Conservation (phyloP, 1,140 invertebrate species). For the Panulirus ornatus region DNA sequence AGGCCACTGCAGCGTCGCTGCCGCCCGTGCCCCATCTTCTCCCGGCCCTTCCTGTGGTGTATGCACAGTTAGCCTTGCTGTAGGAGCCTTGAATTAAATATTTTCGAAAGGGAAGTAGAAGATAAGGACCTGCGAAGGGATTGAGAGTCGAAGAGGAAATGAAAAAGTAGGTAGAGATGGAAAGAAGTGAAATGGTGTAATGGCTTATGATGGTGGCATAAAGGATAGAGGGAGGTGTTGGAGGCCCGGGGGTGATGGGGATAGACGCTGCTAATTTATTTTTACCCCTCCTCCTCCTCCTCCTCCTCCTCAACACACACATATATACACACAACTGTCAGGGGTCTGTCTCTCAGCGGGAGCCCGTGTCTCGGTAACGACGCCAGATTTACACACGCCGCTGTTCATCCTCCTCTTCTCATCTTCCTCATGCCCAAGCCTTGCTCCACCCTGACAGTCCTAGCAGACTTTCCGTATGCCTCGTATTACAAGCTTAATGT, state of each 20-base stretch:
- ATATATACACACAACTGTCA: slow-evolving; percentile 8
- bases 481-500: too few species aligned
- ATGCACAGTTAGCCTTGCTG: too few species aligned
- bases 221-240: not conserved
- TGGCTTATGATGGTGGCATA: not conserved
- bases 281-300: not conserved
- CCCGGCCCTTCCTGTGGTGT: too few species aligned
- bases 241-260: not conserved
- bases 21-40: too few species aligned
- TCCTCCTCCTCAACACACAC: too few species aligned
- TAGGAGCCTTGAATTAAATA: too few species aligned
- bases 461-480: too few species aligned
- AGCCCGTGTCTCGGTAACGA: slow-evolving; percentile 47
- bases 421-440: not conserved
- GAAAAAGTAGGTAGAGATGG: too few species aligned
- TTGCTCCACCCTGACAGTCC: not conserved
- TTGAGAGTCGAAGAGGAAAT: too few species aligned
- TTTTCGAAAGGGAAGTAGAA: too few species aligned
- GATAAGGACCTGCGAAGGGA: too few species aligned
- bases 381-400: slow-evolving; percentile 43
- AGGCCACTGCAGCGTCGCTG: too few species aligned
- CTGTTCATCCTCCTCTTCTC: not conserved
- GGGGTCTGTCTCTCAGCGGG: slow-evolving; percentile 24
- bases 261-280: slow-evolving; percentile 33
- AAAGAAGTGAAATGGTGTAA: not conserved